These are phyloP conservation scores for Clavelina lepadiformis DNA, from an alignment of 23 tunicate species.

Conservation along the genomic window DNA sequence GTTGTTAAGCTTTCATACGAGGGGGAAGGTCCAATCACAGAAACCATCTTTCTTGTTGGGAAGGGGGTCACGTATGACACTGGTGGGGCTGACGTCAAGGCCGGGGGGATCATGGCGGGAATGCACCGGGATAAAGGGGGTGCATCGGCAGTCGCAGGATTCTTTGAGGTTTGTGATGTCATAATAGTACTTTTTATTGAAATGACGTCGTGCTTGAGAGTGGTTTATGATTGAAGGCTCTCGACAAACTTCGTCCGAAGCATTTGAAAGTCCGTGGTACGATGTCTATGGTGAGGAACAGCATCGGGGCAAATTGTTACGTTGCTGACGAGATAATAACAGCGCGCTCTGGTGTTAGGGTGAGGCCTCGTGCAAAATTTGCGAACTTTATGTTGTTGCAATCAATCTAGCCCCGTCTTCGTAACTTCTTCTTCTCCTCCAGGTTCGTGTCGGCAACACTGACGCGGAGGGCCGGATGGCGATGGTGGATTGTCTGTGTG, in stretches of 20 bases:
- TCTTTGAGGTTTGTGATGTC: slow-evolving; percentile 44
- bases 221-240: slow-evolving; percentile 5
- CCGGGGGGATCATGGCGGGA: slow-evolving; percentile 99
- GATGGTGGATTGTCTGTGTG: slow-evolving; percentile 95
- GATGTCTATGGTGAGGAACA: slow-evolving; percentile 99
- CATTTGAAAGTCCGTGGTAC: slow-evolving; percentile 78
- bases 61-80: slow-evolving; percentile 99
- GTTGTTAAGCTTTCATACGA: slow-evolving; percentile 75
- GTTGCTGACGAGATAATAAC: slow-evolving; percentile 97
- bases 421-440: neutral
- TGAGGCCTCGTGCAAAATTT: slow-evolving; percentile 7
- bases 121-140: slow-evolving; percentile 99
- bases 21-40: slow-evolving; percentile 83
- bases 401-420: neutral
- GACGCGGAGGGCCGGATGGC: slow-evolving; percentile 99
- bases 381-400: neutral
- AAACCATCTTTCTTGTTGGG: slow-evolving; percentile 87
- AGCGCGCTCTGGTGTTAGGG: slow-evolving; percentile 83
- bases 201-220: neutral
- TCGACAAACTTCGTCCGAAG: slow-evolving; percentile 54
- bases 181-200: neutral
- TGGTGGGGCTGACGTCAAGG: slow-evolving; percentile 99
- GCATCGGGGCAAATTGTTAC: slow-evolving; percentile 92
- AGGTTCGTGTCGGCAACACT: slow-evolving; percentile 99
- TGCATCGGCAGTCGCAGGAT: slow-evolving; percentile 98